These are phyloP conservation scores for Drosophila nigritarsus DNA, from an alignment of 2,888 invertebrate genomes.

Conservation along the genomic window DNA sequence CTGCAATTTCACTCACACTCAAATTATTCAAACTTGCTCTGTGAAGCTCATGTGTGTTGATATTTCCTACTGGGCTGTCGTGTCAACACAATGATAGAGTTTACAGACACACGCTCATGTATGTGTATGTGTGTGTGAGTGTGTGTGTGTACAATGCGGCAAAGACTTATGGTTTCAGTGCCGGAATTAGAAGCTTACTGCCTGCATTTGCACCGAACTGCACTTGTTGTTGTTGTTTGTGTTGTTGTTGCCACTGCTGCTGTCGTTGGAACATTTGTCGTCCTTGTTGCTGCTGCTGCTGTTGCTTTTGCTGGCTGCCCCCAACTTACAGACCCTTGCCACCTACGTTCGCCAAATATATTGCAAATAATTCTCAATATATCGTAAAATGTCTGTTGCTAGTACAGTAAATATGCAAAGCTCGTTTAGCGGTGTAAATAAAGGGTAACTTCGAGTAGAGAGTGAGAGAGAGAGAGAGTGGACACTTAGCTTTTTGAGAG, in stretches of 20 bases:
- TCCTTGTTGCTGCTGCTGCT: conserved; percentile 76
- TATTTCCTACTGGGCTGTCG: conserved; percentile 43
- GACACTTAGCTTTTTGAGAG: background rate
- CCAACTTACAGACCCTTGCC: background rate
- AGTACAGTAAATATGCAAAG: conserved; percentile 81
- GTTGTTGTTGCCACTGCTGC: conserved; percentile 58
- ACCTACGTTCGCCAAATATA: conserved; percentile 71
- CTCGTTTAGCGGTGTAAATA: conserved; percentile 78
- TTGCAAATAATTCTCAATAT: conserved; percentile 82
- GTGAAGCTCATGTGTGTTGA: background rate
- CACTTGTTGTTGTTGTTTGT: conserved; percentile 54
- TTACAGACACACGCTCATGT: conserved; percentile 1
- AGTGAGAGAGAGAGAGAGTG: background rate
- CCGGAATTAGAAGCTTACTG: conserved; percentile 81
- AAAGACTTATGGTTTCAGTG: conserved; percentile 82
- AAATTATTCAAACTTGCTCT: background rate
- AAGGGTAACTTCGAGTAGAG: conserved; percentile 27
- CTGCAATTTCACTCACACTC: background rate
- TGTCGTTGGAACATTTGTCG: conserved; percentile 78
- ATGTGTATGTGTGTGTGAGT: conserved; percentile 15
- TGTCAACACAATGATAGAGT: conserved; percentile 24
- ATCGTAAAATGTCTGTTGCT: conserved; percentile 81
- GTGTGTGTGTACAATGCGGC: conserved; percentile 71
- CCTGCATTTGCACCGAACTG: conserved; percentile 76
- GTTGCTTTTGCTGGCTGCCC: conserved; percentile 29